These are phyloP conservation scores for Rhagonycha fulva DNA, from an alignment of 2,888 invertebrate species.

Conservation along the genomic window DNA sequence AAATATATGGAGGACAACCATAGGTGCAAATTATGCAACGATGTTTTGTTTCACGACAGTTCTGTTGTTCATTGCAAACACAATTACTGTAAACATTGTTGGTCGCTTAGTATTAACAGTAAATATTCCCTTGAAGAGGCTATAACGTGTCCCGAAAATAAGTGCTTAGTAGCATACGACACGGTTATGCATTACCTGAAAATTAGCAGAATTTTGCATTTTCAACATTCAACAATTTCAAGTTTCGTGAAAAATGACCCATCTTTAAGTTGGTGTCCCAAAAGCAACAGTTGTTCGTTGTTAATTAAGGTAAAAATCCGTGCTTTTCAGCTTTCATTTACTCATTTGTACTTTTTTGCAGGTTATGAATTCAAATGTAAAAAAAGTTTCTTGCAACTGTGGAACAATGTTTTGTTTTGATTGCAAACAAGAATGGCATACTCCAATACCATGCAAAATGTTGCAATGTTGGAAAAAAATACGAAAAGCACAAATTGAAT, in stretches of 20 bases:
- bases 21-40: not conserved
- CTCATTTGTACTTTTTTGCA: not conserved
- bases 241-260: not conserved
- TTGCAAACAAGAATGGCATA: not conserved
- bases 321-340: not conserved
- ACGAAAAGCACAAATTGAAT: not conserved
- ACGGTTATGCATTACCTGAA: not conserved
- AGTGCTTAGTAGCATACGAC: not conserved
- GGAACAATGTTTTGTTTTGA: not conserved
- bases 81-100: not conserved
- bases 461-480: not conserved
- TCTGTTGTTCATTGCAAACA: not conserved
- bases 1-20: not conserved
- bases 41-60: rapidly evolving
- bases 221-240: not conserved
- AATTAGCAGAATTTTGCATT: not conserved
- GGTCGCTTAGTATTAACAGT: not conserved
- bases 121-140: not conserved
- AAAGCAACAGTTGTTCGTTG: not conserved
- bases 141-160: not conserved
- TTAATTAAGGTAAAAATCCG: not conserved
- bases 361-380: not conserved
- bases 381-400: not conserved
- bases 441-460: not conserved
- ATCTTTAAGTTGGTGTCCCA: not conserved